Conservation (phyloP, 1,140 invertebrate genomes). For the Delia radicum region DNA sequence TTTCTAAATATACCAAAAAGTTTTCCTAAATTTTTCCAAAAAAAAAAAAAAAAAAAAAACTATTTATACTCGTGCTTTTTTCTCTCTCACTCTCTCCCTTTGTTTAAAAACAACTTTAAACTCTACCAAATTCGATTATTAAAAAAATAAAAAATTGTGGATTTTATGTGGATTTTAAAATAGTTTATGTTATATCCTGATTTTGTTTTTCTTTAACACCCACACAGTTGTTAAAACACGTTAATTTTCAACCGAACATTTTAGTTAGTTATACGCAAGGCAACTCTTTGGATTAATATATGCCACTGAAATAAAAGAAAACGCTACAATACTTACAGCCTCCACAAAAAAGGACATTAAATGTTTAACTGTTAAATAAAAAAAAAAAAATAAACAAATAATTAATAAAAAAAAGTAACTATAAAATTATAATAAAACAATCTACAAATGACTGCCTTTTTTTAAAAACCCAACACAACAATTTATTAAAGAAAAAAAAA, state of each 20-base stretch:
- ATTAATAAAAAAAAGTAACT: neutral
- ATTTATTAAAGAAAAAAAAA: neutral
- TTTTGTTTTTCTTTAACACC: neutral
- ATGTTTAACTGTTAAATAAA: neutral
- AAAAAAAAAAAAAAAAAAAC: too few species aligned
- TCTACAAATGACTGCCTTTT: neutral
- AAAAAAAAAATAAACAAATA: neutral
- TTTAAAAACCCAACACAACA: neutral
- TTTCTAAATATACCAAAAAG: too few species aligned
- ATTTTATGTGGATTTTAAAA: neutral
- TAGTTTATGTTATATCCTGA: neutral
- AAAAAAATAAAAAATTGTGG: too few species aligned
- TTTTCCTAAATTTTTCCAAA: too few species aligned
- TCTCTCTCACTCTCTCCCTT: too few species aligned
- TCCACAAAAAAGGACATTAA: neutral
- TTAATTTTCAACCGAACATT: neutral
- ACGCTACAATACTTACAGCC: neutral
- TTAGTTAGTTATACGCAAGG: slow-evolving; percentile 15
- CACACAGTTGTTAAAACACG: slow-evolving; percentile 14
- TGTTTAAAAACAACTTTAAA: too few species aligned
- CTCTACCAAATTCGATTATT: too few species aligned
- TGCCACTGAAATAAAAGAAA: neutral
- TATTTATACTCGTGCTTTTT: too few species aligned
- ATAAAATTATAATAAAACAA: neutral
- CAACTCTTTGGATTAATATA: slow-evolving; percentile 6